phyloP scores from a whole-genome alignment of 2,888 invertebrate genomes.

The Zhuqinia jingwanae region DNA sequence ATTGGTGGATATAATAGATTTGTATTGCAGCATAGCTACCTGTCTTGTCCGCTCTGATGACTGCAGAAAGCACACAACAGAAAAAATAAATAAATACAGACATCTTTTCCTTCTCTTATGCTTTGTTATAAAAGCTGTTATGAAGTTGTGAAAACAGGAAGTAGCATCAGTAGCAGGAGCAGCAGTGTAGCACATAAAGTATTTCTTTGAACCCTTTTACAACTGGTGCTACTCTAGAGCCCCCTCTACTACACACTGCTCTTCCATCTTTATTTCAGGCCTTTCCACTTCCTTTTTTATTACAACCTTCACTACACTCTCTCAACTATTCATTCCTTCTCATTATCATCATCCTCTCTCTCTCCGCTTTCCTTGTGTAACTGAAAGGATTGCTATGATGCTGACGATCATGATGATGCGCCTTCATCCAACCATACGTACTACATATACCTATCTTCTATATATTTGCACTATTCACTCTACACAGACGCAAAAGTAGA shows the following conservation, averaged over 20 bases:
- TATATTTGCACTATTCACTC: too few species aligned
- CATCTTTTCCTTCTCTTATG: not conserved
- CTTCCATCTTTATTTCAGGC: constrained; percentile 47
- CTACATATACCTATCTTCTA: too few species aligned
- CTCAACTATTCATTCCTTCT: constrained; percentile 24
- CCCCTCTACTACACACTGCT: too few species aligned
- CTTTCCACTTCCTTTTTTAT: constrained; percentile 43
- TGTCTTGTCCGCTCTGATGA: not conserved
- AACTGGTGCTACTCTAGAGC: not conserved
- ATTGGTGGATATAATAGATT: too few species aligned
- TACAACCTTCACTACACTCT: constrained; percentile 31
- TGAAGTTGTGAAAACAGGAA: constrained; percentile 56
- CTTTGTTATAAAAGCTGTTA: not conserved
- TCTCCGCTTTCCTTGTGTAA: constrained; percentile 42
- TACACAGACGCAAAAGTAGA: constrained; percentile 25
- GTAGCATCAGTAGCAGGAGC: too few species aligned
- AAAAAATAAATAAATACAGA: too few species aligned
- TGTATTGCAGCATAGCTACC: not conserved
- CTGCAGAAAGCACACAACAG: too few species aligned
- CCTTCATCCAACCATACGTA: too few species aligned
- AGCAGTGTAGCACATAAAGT: constrained; percentile 45
- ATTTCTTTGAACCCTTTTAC: constrained; percentile 43
- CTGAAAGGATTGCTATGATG: constrained; percentile 34
- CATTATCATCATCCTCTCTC: constrained; percentile 25
- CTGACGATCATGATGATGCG: too few species aligned